A percentile compares a stretch with the other conserved stretches of the same genome.
phyloP scores from a whole-genome alignment of 1,140 invertebrate genomes.

The Meloidogyne exigua region DNA sequence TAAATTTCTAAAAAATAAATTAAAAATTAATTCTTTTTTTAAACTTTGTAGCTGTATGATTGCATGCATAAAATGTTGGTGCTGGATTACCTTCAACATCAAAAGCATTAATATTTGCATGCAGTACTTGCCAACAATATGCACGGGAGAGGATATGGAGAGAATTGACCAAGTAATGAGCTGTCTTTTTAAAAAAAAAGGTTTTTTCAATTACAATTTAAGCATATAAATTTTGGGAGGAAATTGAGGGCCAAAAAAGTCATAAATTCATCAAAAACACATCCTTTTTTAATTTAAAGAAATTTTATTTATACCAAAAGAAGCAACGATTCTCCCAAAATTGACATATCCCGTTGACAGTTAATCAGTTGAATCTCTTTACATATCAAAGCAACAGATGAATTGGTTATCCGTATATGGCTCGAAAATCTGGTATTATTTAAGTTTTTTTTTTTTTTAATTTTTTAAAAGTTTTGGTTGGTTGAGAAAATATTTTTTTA shows the following conservation, averaged over 20 bases:
- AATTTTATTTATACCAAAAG: constrained; percentile 41
- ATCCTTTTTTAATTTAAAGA: background rate
- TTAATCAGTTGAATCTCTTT: constrained; percentile 44
- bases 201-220: too few relatives aligned
- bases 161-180: constrained; percentile 41
- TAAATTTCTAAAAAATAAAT: constrained; percentile 41
- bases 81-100: constrained; percentile 38
- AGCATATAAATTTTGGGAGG: too few relatives aligned
- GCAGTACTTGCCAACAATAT: constrained; percentile 48
- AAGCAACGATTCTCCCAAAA: constrained; percentile 27
- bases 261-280: too few relatives aligned
- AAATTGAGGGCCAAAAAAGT: too few relatives aligned
- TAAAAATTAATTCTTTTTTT: background rate
- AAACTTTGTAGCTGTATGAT: constrained; percentile 47
- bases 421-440: constrained; percentile 33
- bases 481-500: background rate
- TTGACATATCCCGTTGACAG: constrained; percentile 40
- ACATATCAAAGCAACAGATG: constrained; percentile 33
- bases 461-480: too few relatives aligned
- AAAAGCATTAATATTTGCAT: constrained; percentile 53
- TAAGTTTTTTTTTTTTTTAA: background rate
- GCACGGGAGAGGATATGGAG: constrained; percentile 14
- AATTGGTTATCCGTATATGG: constrained; percentile 34
- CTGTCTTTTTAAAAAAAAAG: constrained; percentile 40
- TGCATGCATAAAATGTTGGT: constrained; percentile 49